A percentile compares a stretch with the other conserved stretches of the same genome.
Evolutionary conservation across 2,888 invertebrate species (phyloP).

Genomic region (Volucella inanis): DNA sequence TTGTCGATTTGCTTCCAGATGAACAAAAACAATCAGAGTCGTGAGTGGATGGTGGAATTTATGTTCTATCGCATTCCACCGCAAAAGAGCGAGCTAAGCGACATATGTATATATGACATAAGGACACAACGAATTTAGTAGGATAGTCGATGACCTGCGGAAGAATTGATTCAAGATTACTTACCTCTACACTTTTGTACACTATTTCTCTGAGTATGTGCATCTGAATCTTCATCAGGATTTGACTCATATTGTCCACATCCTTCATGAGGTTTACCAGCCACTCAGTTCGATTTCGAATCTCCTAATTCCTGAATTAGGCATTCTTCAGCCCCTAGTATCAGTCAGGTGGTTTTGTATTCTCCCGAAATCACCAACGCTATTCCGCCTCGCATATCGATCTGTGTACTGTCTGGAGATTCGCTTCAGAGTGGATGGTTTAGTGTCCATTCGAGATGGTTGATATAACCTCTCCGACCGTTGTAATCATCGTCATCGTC

Average conservation of each 20-base stretch:
- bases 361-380: conserved; percentile 90
- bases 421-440: conserved; percentile 91
- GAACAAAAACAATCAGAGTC: conserved; percentile 88
- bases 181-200: conserved; percentile 92
- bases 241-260: conserved; percentile 90
- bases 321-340: conserved; percentile 89
- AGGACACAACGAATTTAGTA: conserved; percentile 90
- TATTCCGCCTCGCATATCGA: conserved; percentile 94
- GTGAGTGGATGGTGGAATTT: conserved; percentile 95
- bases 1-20: conserved; percentile 91
- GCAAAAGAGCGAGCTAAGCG: conserved; percentile 93
- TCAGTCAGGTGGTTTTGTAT: conserved; percentile 91
- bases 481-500: no score
- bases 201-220: conserved; percentile 91
- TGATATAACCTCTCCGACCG: conserved; percentile 97
- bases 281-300: conserved; percentile 95
- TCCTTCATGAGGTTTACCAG: conserved; percentile 94
- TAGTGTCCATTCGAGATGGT: conserved; percentile 95
- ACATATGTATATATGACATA: conserved; percentile 96
- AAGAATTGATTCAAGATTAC: conserved; percentile 97
- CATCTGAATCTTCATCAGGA: conserved; percentile 91
- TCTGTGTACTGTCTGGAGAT: conserved; percentile 96
- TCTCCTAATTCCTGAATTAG: no score
- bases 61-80: conserved; percentile 92
- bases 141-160: conserved; percentile 93